Evolutionary conservation across 30 jellyfish, hydroid and myxozoan genomes (phyloP).

Genomic region (Aurelia sp.): DNA sequence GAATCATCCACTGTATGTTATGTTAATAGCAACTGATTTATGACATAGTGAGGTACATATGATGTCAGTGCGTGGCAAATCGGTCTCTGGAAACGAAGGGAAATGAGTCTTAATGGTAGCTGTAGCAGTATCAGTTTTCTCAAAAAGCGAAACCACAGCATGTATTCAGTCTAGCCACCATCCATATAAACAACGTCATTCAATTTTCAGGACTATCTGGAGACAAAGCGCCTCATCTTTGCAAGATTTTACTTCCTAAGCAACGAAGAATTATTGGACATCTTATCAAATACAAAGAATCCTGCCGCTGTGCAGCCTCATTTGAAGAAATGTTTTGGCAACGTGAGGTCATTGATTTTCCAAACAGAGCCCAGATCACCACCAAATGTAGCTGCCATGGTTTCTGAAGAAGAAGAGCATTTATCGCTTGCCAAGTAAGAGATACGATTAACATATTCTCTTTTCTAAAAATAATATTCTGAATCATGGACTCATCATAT

Average conservation of each 20-base stretch:
- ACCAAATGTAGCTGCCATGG: slow-evolving; percentile 62
- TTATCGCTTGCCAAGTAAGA: slow-evolving; percentile 70
- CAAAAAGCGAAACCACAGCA: too few species aligned
- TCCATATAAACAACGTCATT: too few species aligned
- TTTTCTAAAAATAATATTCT: too few species aligned
- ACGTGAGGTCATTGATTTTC: slow-evolving; percentile 67
- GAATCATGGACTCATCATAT: too few species aligned
- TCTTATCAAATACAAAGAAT: slow-evolving; percentile 81
- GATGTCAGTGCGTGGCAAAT: too few species aligned
- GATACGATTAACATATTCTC: background rate
- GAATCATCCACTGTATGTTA: background rate
- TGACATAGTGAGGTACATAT: too few species aligned
- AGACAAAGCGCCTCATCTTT: slow-evolving; percentile 84
- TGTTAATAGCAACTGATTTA: too few species aligned
- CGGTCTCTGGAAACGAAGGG: too few species aligned
- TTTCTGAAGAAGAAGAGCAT: slow-evolving; percentile 79
- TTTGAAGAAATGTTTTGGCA: slow-evolving; percentile 84
- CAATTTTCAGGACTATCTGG: slow-evolving; percentile 81
- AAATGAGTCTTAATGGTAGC: too few species aligned
- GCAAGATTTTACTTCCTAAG: slow-evolving; percentile 90
- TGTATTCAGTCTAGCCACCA: too few species aligned
- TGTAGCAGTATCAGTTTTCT: too few species aligned
- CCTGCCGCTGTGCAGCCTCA: slow-evolving; percentile 83
- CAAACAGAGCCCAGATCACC: slow-evolving; percentile 63
- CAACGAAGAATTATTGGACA: slow-evolving; percentile 90